Evolutionary conservation across 2,113 vertebrate species (phyloP).

Genomic region (Rattus norvegicus): DNA sequence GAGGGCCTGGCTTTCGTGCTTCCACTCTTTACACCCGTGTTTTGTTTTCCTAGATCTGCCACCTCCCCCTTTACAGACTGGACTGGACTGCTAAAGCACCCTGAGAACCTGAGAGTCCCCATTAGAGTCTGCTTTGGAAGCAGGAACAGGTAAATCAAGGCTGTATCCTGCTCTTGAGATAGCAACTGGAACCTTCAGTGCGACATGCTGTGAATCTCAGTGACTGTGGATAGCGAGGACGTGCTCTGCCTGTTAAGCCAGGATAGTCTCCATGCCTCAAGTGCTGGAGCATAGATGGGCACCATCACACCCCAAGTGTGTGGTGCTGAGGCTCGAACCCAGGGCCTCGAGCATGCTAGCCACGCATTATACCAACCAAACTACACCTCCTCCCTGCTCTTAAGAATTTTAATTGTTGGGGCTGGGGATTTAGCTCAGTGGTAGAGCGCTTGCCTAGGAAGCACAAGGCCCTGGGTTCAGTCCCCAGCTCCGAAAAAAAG

Average conservation of each 20-base stretch:
- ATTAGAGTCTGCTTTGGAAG: conserved; percentile 24
- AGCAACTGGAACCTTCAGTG: not conserved
- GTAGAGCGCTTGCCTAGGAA: too few relatives aligned
- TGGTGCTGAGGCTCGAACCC: not conserved
- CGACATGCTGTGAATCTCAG: not conserved
- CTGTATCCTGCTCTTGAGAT: not conserved
- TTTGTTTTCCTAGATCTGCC: not conserved
- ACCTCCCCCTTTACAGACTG: not conserved
- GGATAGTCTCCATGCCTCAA: not conserved
- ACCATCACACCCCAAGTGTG: too few relatives aligned
- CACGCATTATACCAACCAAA: not conserved
- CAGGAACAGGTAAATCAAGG: not conserved
- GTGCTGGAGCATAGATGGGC: not conserved
- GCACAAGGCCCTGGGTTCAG: too few relatives aligned
- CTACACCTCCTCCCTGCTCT: not conserved
- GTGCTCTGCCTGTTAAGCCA: not conserved
- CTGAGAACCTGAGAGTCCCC: conserved; percentile 2
- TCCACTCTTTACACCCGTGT: not conserved
- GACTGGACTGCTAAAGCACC: not conserved
- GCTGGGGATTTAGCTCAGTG: too few relatives aligned
- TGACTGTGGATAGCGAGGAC: not conserved
- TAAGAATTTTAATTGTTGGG: too few relatives aligned
- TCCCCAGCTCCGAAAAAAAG: too few relatives aligned
- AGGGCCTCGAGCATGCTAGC: not conserved
- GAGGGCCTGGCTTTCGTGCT: not conserved